These are phyloP conservation scores for Drosophila mayaguana DNA, from an alignment of 2,888 invertebrate genomes.

Conservation along the genomic window DNA sequence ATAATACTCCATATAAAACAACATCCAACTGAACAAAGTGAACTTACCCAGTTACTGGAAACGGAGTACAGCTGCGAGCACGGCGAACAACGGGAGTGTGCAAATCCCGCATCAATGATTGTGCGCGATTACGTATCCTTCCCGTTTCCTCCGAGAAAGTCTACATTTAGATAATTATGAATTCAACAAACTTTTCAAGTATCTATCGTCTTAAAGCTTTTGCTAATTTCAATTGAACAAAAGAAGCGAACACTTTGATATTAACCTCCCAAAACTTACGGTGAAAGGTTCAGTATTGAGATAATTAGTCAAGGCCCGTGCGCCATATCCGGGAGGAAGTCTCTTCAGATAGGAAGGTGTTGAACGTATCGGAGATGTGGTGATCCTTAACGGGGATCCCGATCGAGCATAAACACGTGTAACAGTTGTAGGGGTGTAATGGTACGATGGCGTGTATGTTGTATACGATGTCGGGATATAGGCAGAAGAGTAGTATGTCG, in stretches of 20 bases:
- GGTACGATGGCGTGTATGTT: constrained; percentile 75
- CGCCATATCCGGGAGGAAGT: constrained; percentile 87
- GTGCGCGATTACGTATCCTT: constrained; percentile 92
- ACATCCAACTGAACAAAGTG: no score
- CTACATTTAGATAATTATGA: constrained; percentile 85
- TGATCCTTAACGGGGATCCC: constrained; percentile 77
- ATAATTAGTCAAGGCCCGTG: constrained; percentile 91
- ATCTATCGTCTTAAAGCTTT: not conserved
- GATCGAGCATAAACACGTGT: constrained; percentile 79
- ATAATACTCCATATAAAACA: no score
- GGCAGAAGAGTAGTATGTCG: constrained; percentile 71
- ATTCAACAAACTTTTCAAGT: not conserved
- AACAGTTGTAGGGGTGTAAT: constrained; percentile 79
- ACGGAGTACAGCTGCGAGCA: constrained; percentile 87
- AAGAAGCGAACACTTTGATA: constrained; percentile 8
- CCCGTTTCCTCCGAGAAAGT: constrained; percentile 93
- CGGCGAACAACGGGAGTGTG: constrained; percentile 92
- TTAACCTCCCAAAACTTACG: constrained; percentile 86
- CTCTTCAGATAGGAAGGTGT: constrained; percentile 89
- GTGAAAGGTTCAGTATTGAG: constrained; percentile 91
- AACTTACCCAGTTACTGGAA: constrained; percentile 82
- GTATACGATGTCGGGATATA: constrained; percentile 75
- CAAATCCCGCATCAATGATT: constrained; percentile 90
- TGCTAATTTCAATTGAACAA: not conserved
- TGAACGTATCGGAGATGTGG: constrained; percentile 85